Conservation (phyloP, 2,888 invertebrate species). For the Muschampia plurimacula region DNA sequence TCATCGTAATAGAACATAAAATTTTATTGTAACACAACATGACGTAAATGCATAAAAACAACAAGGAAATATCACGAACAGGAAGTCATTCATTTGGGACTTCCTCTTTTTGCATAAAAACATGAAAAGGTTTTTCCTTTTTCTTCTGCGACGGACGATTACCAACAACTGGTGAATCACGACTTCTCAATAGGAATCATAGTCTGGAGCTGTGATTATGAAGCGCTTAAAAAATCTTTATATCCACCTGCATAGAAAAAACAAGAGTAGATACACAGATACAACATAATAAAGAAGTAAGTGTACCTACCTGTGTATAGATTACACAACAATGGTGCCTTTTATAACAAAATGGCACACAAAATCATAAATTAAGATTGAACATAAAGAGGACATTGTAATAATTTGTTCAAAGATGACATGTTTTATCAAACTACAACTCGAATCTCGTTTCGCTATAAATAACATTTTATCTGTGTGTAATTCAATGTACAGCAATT, state of each 20-base stretch:
- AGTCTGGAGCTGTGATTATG: no score
- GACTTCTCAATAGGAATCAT: slow-evolving; percentile 38
- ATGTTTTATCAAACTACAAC: slow-evolving; percentile 14
- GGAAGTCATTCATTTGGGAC: slow-evolving; percentile 33
- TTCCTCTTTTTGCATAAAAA: slow-evolving; percentile 35
- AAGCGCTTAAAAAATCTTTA: no score
- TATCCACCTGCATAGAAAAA: no score
- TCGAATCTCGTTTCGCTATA: slow-evolving; percentile 30
- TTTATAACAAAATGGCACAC: background rate
- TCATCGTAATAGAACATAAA: slow-evolving; percentile 12
- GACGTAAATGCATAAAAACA: slow-evolving; percentile 18
- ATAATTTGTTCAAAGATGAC: slow-evolving; percentile 28
- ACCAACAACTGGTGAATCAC: slow-evolving; percentile 10
- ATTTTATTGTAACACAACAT: slow-evolving; percentile 11
- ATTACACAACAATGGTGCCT: background rate
- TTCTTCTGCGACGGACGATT: slow-evolving; percentile 13
- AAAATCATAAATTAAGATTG: background rate
- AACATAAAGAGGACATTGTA: slow-evolving; percentile 22
- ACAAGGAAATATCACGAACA: slow-evolving; percentile 26
- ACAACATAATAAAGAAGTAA: no score
- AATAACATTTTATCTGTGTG: slow-evolving; percentile 32
- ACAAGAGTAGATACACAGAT: no score
- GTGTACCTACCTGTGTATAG: background rate
- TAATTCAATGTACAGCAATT: slow-evolving; percentile 30
- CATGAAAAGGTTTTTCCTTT: slow-evolving; percentile 23